Evolutionary conservation across 2,113 vertebrate genomes (phyloP).

Genomic region (Coracopsis vasa): DNA sequence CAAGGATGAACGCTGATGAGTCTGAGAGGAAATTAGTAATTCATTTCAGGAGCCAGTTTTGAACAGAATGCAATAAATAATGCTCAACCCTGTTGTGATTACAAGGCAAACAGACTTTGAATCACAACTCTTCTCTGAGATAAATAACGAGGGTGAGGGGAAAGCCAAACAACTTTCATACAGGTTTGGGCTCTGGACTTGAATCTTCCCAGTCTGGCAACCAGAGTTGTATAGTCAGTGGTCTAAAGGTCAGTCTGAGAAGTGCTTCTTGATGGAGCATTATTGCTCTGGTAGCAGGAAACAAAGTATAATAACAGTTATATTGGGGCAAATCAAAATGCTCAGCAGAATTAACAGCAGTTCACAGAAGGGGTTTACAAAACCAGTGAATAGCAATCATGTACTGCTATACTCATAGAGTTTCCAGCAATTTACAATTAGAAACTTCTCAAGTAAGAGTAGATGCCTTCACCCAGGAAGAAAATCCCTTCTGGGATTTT

Average conservation of each 20-base stretch:
- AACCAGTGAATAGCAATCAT: neutral
- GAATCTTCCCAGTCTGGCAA: neutral
- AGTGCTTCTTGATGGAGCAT: neutral
- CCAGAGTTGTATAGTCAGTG: rapidly evolving
- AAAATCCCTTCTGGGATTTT: neutral
- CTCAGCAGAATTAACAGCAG: neutral
- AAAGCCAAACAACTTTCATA: neutral
- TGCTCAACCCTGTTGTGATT: neutral
- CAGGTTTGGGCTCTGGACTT: neutral
- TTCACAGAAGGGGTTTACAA: neutral
- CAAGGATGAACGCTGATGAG: neutral
- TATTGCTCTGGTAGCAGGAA: neutral
- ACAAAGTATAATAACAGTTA: neutral
- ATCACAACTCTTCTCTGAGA: neutral
- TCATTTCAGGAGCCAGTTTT: neutral
- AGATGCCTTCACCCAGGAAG: neutral
- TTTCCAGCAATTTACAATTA: neutral
- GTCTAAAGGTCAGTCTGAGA: neutral
- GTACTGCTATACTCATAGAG: neutral
- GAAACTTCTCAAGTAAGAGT: neutral
- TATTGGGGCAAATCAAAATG: neutral
- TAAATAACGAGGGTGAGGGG: neutral
- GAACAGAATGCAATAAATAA: neutral
- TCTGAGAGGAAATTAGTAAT: neutral
- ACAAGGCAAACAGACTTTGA: neutral